Evolutionary conservation across 1,140 invertebrate species (phyloP).

Genomic region (Hetaerina americana): DNA sequence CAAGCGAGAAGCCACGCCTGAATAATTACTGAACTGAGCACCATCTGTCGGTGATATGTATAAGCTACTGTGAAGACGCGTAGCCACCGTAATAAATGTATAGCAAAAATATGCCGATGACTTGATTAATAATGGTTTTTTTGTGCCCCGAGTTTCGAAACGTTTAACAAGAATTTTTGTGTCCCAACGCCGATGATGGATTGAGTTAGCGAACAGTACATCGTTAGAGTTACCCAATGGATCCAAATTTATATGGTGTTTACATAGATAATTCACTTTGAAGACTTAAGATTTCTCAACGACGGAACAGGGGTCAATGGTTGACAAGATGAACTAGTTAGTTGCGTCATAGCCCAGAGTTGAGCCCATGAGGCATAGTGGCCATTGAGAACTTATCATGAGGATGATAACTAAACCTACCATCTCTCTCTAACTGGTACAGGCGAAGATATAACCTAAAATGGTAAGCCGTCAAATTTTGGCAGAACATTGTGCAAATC

Average conservation of each 20-base stretch:
- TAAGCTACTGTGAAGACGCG: background rate
- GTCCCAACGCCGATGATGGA: too few relatives aligned
- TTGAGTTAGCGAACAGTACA: too few relatives aligned
- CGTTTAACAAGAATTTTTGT: too few relatives aligned
- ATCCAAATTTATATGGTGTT: background rate
- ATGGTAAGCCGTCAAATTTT: too few relatives aligned
- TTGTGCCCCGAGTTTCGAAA: background rate
- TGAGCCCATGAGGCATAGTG: background rate
- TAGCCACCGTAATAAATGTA: background rate
- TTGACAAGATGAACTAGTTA: background rate
- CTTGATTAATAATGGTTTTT: background rate
- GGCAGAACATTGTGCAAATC: too few relatives aligned
- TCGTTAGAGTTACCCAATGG: too few relatives aligned
- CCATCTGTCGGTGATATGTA: background rate
- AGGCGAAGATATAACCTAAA: too few relatives aligned
- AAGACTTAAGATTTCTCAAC: background rate
- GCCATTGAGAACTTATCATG: background rate
- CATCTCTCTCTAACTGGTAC: too few relatives aligned
- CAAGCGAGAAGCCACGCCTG: background rate
- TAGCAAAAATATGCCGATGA: background rate
- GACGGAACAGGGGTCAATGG: background rate
- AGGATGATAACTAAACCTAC: background rate
- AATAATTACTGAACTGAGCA: background rate
- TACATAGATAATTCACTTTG: background rate
- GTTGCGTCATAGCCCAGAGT: background rate